Conservation (phyloP, 1,140 invertebrate genomes). For the Diuraphis noxia region DNA sequence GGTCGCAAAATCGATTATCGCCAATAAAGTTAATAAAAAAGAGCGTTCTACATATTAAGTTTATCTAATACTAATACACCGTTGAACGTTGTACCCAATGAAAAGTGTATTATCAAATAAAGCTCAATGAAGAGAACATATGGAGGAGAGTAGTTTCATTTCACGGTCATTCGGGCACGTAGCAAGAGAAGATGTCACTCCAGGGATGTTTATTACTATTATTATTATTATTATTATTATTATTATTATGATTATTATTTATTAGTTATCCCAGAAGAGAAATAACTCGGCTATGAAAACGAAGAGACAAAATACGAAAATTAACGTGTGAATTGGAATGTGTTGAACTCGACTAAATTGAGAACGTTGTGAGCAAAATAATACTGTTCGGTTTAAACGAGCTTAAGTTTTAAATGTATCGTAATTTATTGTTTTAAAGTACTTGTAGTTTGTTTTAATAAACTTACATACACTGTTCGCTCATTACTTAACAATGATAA, state of each 20-base stretch:
- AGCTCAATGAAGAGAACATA: background rate
- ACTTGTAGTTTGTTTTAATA: background rate
- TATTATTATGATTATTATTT: slow-evolving; percentile 41
- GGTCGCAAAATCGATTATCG: too few species aligned
- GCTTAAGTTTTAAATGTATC: background rate
- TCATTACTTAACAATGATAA: background rate
- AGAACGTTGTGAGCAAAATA: background rate
- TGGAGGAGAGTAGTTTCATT: slow-evolving; percentile 25
- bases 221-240: slow-evolving; percentile 42
- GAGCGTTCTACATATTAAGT: background rate
- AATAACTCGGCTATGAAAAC: slow-evolving; percentile 25
- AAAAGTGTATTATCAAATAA: background rate
- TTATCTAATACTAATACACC: background rate
- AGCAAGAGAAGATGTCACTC: background rate
- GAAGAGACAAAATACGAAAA: slow-evolving; percentile 1
- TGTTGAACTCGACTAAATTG: background rate
- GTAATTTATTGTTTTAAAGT: background rate
- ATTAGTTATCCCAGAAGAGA: slow-evolving; percentile 30
- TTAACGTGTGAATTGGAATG: slow-evolving; percentile 13
- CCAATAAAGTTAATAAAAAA: background rate
- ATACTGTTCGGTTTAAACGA: background rate
- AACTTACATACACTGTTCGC: background rate
- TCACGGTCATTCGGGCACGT: slow-evolving; percentile 35
- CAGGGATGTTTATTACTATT: slow-evolving; percentile 10
- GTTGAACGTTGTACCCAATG: background rate